These are phyloP conservation scores for Clostera curtula DNA, from an alignment of 2,888 invertebrate species.

Conservation along the genomic window DNA sequence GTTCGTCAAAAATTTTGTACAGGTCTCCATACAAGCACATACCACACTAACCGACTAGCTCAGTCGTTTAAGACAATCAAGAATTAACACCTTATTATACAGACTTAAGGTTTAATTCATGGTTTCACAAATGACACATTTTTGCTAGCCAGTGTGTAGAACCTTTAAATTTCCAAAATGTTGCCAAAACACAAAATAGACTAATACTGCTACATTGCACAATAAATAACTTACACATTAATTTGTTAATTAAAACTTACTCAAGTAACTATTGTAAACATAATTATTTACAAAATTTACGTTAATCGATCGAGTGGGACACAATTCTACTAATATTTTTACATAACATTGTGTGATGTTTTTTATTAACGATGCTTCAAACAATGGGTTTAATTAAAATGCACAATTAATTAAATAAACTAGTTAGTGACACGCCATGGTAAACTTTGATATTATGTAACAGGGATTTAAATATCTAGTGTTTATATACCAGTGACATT, in stretches of 20 bases:
- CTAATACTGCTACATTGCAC: constrained; percentile 74
- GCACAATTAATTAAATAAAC: constrained; percentile 9
- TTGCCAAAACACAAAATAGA: constrained; percentile 34
- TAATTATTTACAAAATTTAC: constrained; percentile 25
- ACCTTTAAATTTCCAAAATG: constrained; percentile 26
- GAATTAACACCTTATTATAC: not conserved
- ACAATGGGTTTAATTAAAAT: constrained; percentile 12
- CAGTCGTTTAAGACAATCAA: constrained; percentile 3
- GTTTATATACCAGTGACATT: no score
- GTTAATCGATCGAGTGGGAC: constrained; percentile 53
- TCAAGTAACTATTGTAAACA: constrained; percentile 35
- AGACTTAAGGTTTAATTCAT: not conserved
- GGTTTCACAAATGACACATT: no score
- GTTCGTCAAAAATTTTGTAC: no score
- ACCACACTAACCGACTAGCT: no score
- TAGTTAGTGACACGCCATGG: constrained; percentile 14
- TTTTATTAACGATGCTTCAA: constrained; percentile 5
- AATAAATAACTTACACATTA: constrained; percentile 68
- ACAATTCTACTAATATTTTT: constrained; percentile 29
- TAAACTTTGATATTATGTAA: no score
- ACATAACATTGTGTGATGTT: constrained; percentile 7
- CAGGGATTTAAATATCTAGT: no score
- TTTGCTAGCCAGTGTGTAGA: constrained; percentile 4
- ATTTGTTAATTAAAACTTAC: constrained; percentile 35
- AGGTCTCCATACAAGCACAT: no score